Evolutionary conservation across 1,140 invertebrate species (phyloP).

Genomic region (Anoplolepis gracilipes): DNA sequence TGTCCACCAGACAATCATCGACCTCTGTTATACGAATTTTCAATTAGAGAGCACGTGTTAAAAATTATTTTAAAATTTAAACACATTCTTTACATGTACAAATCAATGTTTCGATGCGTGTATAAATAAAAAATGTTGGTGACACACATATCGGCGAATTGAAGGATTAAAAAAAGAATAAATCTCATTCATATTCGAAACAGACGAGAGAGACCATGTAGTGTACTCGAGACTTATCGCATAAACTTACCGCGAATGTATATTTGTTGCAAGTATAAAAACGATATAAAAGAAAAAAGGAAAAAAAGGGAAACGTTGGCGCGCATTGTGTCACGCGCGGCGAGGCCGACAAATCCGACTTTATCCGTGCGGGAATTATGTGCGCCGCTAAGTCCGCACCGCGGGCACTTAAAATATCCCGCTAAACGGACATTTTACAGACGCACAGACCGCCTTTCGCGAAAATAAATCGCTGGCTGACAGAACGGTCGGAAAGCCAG

Average conservation of each 20-base stretch:
- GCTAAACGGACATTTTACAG: conserved; percentile 17
- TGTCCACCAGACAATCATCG: conserved; percentile 21
- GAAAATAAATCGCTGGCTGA: background rate
- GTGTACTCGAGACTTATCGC: conserved; percentile 23
- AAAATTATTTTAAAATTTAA: background rate
- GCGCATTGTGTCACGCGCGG: conserved; percentile 6
- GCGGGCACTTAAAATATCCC: conserved; percentile 27
- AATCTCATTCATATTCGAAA: background rate
- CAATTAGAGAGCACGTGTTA: background rate
- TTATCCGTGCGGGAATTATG: conserved; percentile 39
- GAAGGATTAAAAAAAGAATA: conserved; percentile 10
- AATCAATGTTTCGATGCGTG: background rate
- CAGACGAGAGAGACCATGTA: background rate
- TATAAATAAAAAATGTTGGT: conserved; percentile 8
- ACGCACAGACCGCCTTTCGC: background rate
- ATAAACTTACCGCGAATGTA: background rate
- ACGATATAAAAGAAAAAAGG: background rate
- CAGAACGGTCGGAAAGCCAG: background rate
- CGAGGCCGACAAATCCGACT: conserved; percentile 41
- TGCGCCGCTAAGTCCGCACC: conserved; percentile 25
- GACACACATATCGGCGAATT: conserved; percentile 9
- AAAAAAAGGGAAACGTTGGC: background rate
- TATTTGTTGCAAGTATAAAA: conserved; percentile 13
- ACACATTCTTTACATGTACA: background rate
- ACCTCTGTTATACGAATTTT: conserved; percentile 1